Conservation (phyloP, 2,797 vertebrate species). For the Gallinago solitaria region DNA sequence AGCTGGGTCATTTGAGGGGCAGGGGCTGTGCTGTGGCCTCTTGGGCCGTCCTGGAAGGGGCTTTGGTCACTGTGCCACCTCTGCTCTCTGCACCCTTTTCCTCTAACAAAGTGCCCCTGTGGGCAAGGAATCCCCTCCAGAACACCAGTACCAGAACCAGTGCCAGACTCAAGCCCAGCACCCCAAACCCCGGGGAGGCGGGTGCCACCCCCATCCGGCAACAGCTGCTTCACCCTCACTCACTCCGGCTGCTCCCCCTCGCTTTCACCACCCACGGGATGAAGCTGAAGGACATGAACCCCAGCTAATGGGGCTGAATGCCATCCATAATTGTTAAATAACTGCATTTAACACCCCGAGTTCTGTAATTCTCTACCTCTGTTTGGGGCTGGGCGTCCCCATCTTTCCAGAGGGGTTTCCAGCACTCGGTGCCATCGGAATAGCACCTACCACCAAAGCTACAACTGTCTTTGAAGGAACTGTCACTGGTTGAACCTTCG, state of each 20-base stretch:
- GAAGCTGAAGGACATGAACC: neutral
- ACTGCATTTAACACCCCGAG: neutral
- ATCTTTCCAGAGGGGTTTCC: too few species aligned
- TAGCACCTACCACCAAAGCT: too few species aligned
- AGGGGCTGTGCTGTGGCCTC: neutral
- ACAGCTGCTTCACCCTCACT: neutral
- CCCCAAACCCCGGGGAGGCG: too few species aligned
- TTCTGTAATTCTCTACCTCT: neutral
- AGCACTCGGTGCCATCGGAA: too few species aligned
- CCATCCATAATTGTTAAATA: neutral
- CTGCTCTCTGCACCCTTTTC: neutral
- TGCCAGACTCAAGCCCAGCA: neutral
- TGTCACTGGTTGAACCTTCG: neutral
- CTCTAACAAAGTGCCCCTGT: fast-evolving
- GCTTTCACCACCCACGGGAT: too few species aligned
- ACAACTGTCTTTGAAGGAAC: too few species aligned
- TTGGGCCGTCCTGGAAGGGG: fast-evolving
- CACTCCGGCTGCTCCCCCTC: too few species aligned
- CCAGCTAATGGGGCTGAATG: neutral
- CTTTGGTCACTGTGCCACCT: too few species aligned
- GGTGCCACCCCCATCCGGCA: neutral
- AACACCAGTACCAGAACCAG: too few species aligned
- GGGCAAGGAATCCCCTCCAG: neutral
- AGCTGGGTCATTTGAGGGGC: fast-evolving
- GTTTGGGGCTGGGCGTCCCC: too few species aligned